Evolutionary conservation across 2,888 invertebrate species (phyloP).

Genomic region (Ceramica pisi): DNA sequence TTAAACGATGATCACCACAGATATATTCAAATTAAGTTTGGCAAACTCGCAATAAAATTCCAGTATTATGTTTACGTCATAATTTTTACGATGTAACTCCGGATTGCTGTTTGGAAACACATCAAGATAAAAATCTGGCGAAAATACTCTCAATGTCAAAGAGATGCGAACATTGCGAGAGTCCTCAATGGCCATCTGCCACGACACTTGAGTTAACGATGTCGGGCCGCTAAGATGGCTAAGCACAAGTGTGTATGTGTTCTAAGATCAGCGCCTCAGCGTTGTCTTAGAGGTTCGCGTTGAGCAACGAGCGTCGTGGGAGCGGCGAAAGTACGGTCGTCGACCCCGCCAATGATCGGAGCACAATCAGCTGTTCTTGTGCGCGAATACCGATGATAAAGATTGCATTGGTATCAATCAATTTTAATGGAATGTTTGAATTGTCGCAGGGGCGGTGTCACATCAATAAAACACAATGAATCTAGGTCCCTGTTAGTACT

Average conservation of each 20-base stretch:
- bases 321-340: conserved; percentile 89
- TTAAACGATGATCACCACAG: conserved; percentile 2
- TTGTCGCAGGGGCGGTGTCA: conserved; percentile 24
- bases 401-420: conserved; percentile 70
- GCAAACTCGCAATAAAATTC: conserved; percentile 22
- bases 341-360: conserved; percentile 82
- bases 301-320: conserved; percentile 86
- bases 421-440: conserved; percentile 60
- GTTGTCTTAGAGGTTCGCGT: conserved; percentile 77
- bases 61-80: conserved; percentile 19
- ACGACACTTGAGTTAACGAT: conserved; percentile 41
- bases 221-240: conserved; percentile 59
- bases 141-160: conserved; percentile 46
- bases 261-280: conserved; percentile 64
- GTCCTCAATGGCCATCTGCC: conserved; percentile 16
- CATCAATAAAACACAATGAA: conserved; percentile 26
- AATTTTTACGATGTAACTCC: conserved; percentile 22
- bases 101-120: conserved; percentile 50
- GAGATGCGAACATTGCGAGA: conserved; percentile 19
- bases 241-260: conserved; percentile 50
- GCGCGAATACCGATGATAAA: conserved; percentile 75
- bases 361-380: conserved; percentile 89
- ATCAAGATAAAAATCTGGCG: conserved; percentile 36
- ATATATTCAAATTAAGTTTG: conserved; percentile 16
- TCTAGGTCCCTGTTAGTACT: not conserved